A percentile compares a stretch with the other conserved stretches of the same genome.
These are phyloP conservation scores for Ips typographus DNA, from an alignment of 1,140 invertebrate genomes.

Conservation along the genomic window DNA sequence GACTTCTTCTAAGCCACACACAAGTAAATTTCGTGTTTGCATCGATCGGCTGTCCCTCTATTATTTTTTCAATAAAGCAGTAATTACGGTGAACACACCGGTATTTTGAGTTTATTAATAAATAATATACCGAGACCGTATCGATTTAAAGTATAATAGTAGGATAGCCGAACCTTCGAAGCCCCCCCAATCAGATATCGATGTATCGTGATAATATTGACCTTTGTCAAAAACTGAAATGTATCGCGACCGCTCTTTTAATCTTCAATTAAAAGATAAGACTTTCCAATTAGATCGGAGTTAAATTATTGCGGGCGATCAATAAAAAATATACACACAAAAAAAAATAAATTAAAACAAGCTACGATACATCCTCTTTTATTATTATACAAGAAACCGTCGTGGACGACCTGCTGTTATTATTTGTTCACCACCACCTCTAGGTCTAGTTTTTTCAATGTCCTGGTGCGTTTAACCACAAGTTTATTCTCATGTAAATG, in stretches of 20 bases:
- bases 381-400: neutral
- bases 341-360: constrained; percentile 25
- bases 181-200: constrained; percentile 21
- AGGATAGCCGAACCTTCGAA: constrained; percentile 17
- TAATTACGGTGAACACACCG: constrained; percentile 26
- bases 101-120: constrained; percentile 27
- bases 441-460: neutral
- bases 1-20: no score
- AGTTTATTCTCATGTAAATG: no score
- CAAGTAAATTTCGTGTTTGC: no score
- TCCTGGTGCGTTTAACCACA: no score
- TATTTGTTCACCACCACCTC: neutral
- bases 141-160: constrained; percentile 30
- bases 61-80: constrained; percentile 1
- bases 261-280: constrained; percentile 35
- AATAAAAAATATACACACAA: constrained; percentile 6
- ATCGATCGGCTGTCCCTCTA: no score
- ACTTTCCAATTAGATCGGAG: constrained; percentile 21
- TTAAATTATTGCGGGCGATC: constrained; percentile 25
- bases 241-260: constrained; percentile 29
- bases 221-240: constrained; percentile 35
- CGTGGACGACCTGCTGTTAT: neutral
- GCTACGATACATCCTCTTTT: neutral
- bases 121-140: constrained; percentile 14
- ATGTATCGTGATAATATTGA: constrained; percentile 32